Conservation (phyloP, 92 coral and sea anemone species). For the Porites divaricata region DNA sequence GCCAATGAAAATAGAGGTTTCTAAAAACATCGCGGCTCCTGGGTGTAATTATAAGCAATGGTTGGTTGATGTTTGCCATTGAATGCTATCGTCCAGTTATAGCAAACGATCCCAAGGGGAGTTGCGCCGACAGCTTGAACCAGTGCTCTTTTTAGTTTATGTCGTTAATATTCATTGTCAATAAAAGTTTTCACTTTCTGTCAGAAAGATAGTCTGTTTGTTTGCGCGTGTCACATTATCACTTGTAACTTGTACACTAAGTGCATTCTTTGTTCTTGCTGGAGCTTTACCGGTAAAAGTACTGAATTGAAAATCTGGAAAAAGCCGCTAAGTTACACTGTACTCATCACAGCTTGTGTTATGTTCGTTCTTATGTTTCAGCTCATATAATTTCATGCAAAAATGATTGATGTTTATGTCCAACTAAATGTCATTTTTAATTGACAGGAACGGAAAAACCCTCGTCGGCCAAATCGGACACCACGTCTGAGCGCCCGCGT, state of each 20-base stretch:
- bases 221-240: not conserved
- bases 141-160: not conserved
- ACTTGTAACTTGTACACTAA: not conserved
- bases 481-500: conserved; percentile 48
- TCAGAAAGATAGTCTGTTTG: not conserved
- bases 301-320: too few species aligned
- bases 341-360: not conserved
- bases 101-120: too few species aligned
- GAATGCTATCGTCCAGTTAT: too few species aligned
- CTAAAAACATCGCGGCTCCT: not conserved
- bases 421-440: not conserved
- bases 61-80: too few species aligned
- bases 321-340: not conserved
- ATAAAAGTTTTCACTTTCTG: not conserved
- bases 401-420: not conserved
- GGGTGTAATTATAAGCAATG: too few species aligned
- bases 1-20: too few species aligned
- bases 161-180: not conserved
- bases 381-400: not conserved
- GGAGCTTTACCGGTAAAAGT: too few species aligned
- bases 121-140: not conserved
- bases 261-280: too few species aligned
- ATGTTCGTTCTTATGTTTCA: not conserved
- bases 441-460: conserved; percentile 46
- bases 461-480: conserved; percentile 77